A percentile compares a stretch with the other conserved stretches of the same genome.
phyloP scores from a whole-genome alignment of 2,888 invertebrate species.

The Amphipyra tragopoginis region DNA sequence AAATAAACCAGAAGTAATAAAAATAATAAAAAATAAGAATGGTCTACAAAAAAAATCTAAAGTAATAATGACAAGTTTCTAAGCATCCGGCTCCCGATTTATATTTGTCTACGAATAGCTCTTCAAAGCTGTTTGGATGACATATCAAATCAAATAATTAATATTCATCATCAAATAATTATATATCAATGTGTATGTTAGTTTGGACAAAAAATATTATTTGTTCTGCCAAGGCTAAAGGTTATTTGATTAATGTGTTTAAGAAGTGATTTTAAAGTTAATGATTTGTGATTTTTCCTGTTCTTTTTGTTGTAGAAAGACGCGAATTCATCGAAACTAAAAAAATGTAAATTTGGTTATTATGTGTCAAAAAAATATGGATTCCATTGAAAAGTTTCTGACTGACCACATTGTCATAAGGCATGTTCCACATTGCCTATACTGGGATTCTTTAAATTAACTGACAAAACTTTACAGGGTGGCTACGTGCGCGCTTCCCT shows the following conservation, averaged over 20 bases:
- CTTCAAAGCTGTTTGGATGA: conserved; percentile 7
- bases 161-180: conserved; percentile 36
- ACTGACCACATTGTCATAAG: too few species aligned
- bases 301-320: background rate
- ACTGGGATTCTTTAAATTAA: too few species aligned
- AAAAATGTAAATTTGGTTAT: background rate
- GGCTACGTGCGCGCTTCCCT: too few species aligned
- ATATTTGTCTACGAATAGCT: conserved; percentile 10
- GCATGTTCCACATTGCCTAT: too few species aligned
- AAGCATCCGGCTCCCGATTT: background rate
- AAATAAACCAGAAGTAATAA: too few species aligned
- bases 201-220: conserved; percentile 16
- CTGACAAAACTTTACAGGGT: too few species aligned
- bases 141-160: conserved; percentile 40
- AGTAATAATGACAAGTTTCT: background rate
- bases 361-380: too few species aligned
- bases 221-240: conserved; percentile 19
- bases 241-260: conserved; percentile 21
- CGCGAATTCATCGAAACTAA: background rate
- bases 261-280: conserved; percentile 32
- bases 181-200: conserved; percentile 15
- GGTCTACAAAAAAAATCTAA: conserved; percentile 6
- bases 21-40: background rate
- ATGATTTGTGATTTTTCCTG: conserved; percentile 1
- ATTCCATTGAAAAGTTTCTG: too few species aligned